These are phyloP conservation scores for Semotilus atromaculatus DNA, from an alignment of 2,797 vertebrate species.

Conservation along the genomic window DNA sequence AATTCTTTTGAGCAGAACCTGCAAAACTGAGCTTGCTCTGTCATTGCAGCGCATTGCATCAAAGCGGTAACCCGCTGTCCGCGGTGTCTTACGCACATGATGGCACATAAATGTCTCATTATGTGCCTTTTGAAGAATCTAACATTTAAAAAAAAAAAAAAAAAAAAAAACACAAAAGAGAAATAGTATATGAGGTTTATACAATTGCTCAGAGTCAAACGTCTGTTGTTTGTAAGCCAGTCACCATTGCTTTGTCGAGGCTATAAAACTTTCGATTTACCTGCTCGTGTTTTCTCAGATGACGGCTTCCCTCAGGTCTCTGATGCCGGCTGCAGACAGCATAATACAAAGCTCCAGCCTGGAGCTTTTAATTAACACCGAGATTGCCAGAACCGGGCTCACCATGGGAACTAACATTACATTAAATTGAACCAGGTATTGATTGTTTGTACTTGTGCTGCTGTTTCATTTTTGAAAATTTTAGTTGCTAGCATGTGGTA, in stretches of 20 bases:
- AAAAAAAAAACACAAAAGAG: background rate
- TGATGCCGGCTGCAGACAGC: slow-evolving; percentile 36
- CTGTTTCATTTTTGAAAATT: slow-evolving; percentile 43
- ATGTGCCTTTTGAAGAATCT: slow-evolving; percentile 28
- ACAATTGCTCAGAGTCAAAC: slow-evolving; percentile 36
- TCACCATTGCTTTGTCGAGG: slow-evolving; percentile 24
- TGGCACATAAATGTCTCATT: slow-evolving; percentile 11
- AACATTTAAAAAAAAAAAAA: background rate
- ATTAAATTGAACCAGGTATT: slow-evolving; percentile 59
- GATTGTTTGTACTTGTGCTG: slow-evolving; percentile 56
- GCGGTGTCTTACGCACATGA: background rate
- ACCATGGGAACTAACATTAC: slow-evolving; percentile 61
- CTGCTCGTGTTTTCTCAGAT: slow-evolving; percentile 53
- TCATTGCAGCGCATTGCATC: slow-evolving; percentile 43
- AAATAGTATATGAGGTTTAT: background rate
- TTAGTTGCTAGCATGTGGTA: slow-evolving; percentile 34
- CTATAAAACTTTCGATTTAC: slow-evolving; percentile 52
- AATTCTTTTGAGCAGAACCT: slow-evolving; percentile 38
- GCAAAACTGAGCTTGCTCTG: slow-evolving; percentile 22
- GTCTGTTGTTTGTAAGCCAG: slow-evolving; percentile 38
- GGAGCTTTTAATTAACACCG: slow-evolving; percentile 61
- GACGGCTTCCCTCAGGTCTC: slow-evolving; percentile 52
- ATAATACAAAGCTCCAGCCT: slow-evolving; percentile 56
- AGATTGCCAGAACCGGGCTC: slow-evolving; percentile 57
- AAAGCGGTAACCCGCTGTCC: slow-evolving; percentile 16